Evolutionary conservation across 2,888 invertebrate species (phyloP).

Genomic region (Vesta saturnalis): DNA sequence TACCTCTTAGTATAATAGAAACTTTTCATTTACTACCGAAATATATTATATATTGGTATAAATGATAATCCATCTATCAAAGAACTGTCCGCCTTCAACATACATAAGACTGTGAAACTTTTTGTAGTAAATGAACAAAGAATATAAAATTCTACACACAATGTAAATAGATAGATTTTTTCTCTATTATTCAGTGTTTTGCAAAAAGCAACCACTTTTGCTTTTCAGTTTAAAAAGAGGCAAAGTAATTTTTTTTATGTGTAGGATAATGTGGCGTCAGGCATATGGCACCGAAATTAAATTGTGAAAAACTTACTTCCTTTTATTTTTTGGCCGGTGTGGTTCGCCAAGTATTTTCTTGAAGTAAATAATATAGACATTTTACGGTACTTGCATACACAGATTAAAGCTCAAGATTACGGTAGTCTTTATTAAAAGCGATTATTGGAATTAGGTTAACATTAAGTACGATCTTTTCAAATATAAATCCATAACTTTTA

Average conservation of each 20-base stretch:
- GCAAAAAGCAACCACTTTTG: constrained; percentile 39
- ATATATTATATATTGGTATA: constrained; percentile 39
- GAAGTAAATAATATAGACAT: constrained; percentile 60
- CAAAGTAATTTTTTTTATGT: constrained; percentile 25
- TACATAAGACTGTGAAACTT: constrained; percentile 46
- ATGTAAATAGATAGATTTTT: constrained; percentile 52
- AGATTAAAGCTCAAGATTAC: constrained; percentile 54
- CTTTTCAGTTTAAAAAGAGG: constrained; percentile 38
- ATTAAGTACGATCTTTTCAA: too few relatives aligned
- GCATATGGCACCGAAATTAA: constrained; percentile 46
- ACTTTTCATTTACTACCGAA: constrained; percentile 11
- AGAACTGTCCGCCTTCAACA: constrained; percentile 54
- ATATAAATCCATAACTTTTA: too few relatives aligned
- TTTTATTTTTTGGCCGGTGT: constrained; percentile 52
- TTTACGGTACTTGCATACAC: constrained; percentile 59
- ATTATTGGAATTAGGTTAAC: constrained; percentile 51
- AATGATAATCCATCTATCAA: constrained; percentile 53
- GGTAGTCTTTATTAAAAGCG: constrained; percentile 56
- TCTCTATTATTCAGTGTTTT: constrained; percentile 54
- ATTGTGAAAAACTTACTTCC: constrained; percentile 47
- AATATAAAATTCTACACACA: constrained; percentile 46
- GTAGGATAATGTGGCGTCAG: constrained; percentile 22
- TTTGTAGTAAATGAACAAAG: not conserved
- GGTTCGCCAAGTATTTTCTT: constrained; percentile 52
- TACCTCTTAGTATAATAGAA: not conserved